Conservation (phyloP, 2,797 vertebrate genomes). For the Sphaeramia orbicularis region DNA sequence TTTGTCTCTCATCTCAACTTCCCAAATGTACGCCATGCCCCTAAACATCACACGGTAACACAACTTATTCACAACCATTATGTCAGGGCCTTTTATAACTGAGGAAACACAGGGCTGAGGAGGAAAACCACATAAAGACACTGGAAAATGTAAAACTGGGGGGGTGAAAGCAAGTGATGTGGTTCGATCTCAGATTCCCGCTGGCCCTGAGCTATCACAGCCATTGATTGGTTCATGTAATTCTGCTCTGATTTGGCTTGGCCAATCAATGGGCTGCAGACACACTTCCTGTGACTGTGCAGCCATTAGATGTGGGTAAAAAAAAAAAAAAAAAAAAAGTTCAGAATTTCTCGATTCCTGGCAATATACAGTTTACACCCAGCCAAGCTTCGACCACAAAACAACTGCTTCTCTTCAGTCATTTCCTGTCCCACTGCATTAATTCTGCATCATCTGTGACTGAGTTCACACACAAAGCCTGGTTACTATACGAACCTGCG, state of each 20-base stretch:
- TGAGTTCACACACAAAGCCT: too few species aligned
- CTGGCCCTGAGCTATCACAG: constrained; percentile 85
- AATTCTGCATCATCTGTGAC: too few species aligned
- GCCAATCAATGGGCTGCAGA: constrained; percentile 80
- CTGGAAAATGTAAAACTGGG: constrained; percentile 42
- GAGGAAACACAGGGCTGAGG: too few species aligned
- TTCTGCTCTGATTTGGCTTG: constrained; percentile 86
- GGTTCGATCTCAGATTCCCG: constrained; percentile 69
- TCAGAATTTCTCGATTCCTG: too few species aligned
- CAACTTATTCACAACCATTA: too few species aligned
- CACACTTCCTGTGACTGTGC: constrained; percentile 76
- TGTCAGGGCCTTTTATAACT: constrained; percentile 34
- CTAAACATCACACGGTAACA: constrained; percentile 49
- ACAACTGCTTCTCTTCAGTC: too few species aligned
- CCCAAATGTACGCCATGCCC: constrained; percentile 52
- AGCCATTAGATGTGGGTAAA: constrained; percentile 79
- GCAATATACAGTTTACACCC: too few species aligned
- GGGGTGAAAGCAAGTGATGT: constrained; percentile 43
- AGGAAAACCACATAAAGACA: constrained; percentile 38
- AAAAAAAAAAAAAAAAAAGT: too few species aligned
- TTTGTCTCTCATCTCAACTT: constrained; percentile 53
- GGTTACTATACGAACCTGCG: too few species aligned
- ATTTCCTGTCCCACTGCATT: too few species aligned
- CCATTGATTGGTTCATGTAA: constrained; percentile 88
- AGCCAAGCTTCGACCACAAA: too few species aligned